A percentile compares a stretch with the other conserved stretches of the same genome.
phyloP scores from a whole-genome alignment of 2,888 invertebrate species.

The Glyphotaelius pellucidus region DNA sequence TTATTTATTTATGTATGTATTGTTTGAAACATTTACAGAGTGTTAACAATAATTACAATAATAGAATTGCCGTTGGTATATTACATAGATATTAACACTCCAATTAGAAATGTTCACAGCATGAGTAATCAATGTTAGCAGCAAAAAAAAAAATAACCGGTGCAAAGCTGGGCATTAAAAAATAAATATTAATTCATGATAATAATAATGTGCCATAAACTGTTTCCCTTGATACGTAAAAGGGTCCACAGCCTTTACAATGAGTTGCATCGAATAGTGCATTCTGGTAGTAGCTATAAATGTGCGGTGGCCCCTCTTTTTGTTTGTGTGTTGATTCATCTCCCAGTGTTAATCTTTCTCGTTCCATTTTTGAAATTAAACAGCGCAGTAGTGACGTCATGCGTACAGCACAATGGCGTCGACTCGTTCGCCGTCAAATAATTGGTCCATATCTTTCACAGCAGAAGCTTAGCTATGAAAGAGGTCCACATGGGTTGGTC shows the following conservation, averaged over 20 bases:
- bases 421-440: conserved; percentile 18
- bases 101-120: too few relatives aligned
- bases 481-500: background rate
- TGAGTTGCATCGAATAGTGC: background rate
- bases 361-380: conserved; percentile 19
- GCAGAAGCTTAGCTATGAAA: background rate
- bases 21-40: too few relatives aligned
- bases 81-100: too few relatives aligned
- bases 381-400: conserved; percentile 26
- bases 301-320: background rate
- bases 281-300: background rate
- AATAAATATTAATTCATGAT: too few relatives aligned
- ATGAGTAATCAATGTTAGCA: too few relatives aligned
- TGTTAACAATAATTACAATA: too few relatives aligned
- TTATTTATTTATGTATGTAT: too few relatives aligned
- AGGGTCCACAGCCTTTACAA: background rate
- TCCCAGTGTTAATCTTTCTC: background rate
- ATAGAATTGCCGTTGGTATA: too few relatives aligned
- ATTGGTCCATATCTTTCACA: conserved; percentile 20
- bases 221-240: background rate
- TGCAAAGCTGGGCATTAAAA: too few relatives aligned
- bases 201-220: too few relatives aligned
- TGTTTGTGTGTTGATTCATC: background rate
- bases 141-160: too few relatives aligned
- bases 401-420: conserved; percentile 27